Evolutionary conservation across 2,113 vertebrate genomes (phyloP).

Genomic region (Pogona vitticeps): DNA sequence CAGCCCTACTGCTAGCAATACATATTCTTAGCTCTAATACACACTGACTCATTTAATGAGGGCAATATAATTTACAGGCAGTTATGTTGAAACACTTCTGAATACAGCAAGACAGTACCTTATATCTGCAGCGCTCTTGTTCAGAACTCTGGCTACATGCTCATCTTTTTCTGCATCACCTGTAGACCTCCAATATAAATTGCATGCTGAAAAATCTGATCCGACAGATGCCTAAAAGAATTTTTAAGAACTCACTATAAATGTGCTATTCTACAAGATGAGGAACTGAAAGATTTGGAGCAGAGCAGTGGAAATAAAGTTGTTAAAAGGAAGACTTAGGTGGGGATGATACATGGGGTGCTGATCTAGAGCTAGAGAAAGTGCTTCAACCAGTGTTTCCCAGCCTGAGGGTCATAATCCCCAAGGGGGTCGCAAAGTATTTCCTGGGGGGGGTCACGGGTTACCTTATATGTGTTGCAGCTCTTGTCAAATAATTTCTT

Average conservation of each 20-base stretch:
- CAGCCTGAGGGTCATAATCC: too few relatives aligned
- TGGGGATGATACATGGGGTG: too few relatives aligned
- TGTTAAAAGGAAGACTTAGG: not conserved
- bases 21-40: not conserved
- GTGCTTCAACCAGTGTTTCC: too few relatives aligned
- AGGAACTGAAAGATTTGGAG: not conserved
- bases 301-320: not conserved
- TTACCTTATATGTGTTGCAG: too few relatives aligned
- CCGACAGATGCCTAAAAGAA: conserved; percentile 79
- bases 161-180: conserved; percentile 60
- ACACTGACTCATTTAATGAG: not conserved
- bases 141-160: conserved; percentile 64
- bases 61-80: not conserved
- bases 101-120: conserved; percentile 69
- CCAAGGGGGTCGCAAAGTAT: too few relatives aligned
- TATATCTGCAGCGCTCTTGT: conserved; percentile 71
- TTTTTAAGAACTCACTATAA: not conserved
- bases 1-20: not conserved
- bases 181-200: conserved; percentile 81
- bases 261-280: not conserved
- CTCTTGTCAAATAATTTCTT: too few relatives aligned
- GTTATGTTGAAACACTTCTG: not conserved
- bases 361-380: too few relatives aligned
- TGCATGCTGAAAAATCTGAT: conserved; percentile 79
- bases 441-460: too few relatives aligned